Base-by-base conservation (phyloP, 1,140 invertebrate genomes). In the Magallana ariakensis region DNA sequence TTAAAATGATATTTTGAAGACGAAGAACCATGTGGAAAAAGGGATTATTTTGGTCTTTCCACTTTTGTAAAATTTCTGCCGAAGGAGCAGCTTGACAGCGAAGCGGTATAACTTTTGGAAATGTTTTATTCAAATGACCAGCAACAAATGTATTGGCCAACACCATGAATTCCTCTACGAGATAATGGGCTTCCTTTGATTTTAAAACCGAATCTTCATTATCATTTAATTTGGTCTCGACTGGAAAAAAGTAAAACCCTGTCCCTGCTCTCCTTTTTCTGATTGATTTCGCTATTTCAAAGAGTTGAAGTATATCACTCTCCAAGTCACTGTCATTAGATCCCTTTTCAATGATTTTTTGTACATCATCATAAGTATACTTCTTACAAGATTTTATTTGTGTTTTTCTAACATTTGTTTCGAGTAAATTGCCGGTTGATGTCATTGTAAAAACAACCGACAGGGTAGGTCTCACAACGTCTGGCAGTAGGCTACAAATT, bases 401-500 rank as follows among this genome's bases (percentile, higher is more conserved):
- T 26, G 89, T 89, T 84, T 90, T 90, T 55, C 84, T 53, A 15
- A 91, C 83, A 87, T 19, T 84, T 60, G 26, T 75, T 70, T 33
- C 83, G 54, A 5, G 60, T 58, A 54, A 85, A 83, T 19, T 87
- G 90, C 11, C 87, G 26, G n/a, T 87, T 80, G 55, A 86, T 11
- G 66, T 81, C 33, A 93, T 86, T 19, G 58, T 88, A 54, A 93
- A 91, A n/a, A 92, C 90, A 0, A 93, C 58, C 5, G 93, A 92
- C 22, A 93, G 33, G 1, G 89, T 87, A 75, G 90, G 91, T 87
- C 94, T 86, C 57, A 92, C 90, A 82, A 92, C 86, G 70, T 88
- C 89, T 22, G 93, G 93, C 10, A 94, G 70, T n/a, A 95, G 90
- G 80, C 94, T 95, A 83, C 94, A 95, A 13, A 94, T 66, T 87